Percentiles rank a stretch among this genome's conserved stretches.
These are phyloP conservation scores for Ephydatia muelleri DNA, from an alignment of 37 sponge, comb jelly and placozoan genomes.

Conservation along the genomic window DNA sequence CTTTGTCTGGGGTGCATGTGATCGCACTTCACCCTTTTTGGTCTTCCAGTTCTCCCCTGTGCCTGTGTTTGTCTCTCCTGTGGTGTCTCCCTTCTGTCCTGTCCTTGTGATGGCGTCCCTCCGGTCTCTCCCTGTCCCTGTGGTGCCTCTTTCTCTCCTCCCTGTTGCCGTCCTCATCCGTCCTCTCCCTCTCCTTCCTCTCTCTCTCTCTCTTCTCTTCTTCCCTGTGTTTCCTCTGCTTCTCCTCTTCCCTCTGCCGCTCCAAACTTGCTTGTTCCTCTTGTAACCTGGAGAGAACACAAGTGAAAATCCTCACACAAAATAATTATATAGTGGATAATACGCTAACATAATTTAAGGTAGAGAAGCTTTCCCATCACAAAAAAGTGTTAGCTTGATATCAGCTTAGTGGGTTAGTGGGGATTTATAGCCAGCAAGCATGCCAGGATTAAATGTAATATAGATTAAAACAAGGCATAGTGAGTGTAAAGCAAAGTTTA, in stretches of 20 bases:
- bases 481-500: not conserved
- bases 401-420: too few species aligned
- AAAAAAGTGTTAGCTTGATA: too few species aligned
- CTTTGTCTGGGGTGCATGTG: not conserved
- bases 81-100: too few species aligned
- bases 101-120: not conserved
- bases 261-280: not conserved
- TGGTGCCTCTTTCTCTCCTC: slow-evolving; percentile 1
- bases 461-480: not conserved
- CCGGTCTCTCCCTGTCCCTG: not conserved
- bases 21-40: not conserved
- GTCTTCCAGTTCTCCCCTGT: not conserved
- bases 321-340: too few species aligned
- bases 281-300: not conserved
- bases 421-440: not conserved
- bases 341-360: too few species aligned
- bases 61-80: not conserved
- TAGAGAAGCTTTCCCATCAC: too few species aligned
- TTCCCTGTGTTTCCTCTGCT: slow-evolving; percentile 10
- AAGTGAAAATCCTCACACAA: not conserved
- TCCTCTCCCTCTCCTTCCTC: slow-evolving; percentile 14
- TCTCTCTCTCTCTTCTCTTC: slow-evolving; percentile 17
- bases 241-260: slow-evolving; percentile 15
- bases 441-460: not conserved
- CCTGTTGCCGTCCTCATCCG: slow-evolving; percentile 10